phyloP scores from a whole-genome alignment of 2,888 invertebrate genomes.

The Leptura quadrifasciata region DNA sequence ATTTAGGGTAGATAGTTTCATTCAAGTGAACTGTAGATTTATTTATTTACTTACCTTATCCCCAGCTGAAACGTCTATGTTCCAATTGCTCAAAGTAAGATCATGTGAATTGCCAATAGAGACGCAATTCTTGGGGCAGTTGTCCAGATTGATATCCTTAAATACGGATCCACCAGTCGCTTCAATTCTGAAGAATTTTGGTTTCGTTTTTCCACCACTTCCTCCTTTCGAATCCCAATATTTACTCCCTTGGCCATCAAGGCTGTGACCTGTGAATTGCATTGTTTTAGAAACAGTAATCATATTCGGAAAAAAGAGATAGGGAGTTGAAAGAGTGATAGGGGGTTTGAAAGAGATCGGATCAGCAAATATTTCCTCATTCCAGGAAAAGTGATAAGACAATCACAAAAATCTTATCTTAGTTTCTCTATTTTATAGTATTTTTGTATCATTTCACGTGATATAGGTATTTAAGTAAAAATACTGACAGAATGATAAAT shows the following conservation, averaged over 20 bases:
- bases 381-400: no score
- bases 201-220: constrained; percentile 52
- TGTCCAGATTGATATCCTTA: constrained; percentile 50
- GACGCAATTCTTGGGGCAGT: constrained; percentile 56
- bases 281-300: neutral
- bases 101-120: constrained; percentile 51
- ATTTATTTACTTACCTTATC: neutral
- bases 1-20: no score
- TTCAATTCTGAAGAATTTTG: constrained; percentile 53
- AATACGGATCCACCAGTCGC: constrained; percentile 52
- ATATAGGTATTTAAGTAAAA: no score
- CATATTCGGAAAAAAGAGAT: neutral
- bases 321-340: no score
- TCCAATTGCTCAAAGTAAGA: constrained; percentile 48
- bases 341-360: no score
- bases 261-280: constrained; percentile 8
- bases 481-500: no score
- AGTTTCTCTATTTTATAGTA: no score
- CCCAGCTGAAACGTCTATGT: constrained; percentile 51
- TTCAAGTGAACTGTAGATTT: no score
- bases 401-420: no score
- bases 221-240: constrained; percentile 59
- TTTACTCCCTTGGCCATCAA: constrained; percentile 48
- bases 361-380: no score
- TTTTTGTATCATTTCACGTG: no score